Evolutionary conservation across 1,140 invertebrate genomes (phyloP).

Genomic region (Pemphigus obesinymphae): DNA sequence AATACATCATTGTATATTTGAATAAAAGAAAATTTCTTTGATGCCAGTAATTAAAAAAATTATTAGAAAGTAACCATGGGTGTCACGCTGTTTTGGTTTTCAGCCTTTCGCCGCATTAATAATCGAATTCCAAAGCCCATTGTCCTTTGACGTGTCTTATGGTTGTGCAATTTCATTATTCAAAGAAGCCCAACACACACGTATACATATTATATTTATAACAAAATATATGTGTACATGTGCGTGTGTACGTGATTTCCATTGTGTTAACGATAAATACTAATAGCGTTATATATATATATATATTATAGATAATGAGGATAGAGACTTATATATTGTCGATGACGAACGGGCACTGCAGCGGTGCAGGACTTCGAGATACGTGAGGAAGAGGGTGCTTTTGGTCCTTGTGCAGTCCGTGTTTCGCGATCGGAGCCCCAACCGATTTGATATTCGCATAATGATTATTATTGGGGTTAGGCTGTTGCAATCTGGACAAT

Average conservation of each 20-base stretch:
- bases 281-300: background rate
- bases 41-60: slow-evolving; percentile 38
- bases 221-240: background rate
- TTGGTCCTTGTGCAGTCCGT: background rate
- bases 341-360: background rate
- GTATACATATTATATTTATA: background rate
- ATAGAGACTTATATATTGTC: background rate
- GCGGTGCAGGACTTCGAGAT: background rate
- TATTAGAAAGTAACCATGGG: slow-evolving; percentile 36
- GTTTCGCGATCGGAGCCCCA: no score
- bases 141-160: slow-evolving; percentile 41
- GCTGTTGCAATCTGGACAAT: no score
- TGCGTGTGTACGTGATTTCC: background rate
- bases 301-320: background rate
- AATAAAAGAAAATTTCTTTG: slow-evolving; percentile 32
- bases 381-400: background rate
- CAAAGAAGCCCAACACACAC: slow-evolving; percentile 11
- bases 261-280: slow-evolving; percentile 33
- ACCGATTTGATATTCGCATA: no score
- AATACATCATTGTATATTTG: slow-evolving; percentile 5
- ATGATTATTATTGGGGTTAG: no score
- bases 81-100: slow-evolving; percentile 39
- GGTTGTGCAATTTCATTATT: slow-evolving; percentile 42
- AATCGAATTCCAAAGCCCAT: slow-evolving; percentile 39
- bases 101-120: slow-evolving; percentile 40